Percentiles rank a stretch among this genome's conserved stretches.
phyloP scores from a whole-genome alignment of 2,797 vertebrate species.

The Sitta carolinensis region DNA sequence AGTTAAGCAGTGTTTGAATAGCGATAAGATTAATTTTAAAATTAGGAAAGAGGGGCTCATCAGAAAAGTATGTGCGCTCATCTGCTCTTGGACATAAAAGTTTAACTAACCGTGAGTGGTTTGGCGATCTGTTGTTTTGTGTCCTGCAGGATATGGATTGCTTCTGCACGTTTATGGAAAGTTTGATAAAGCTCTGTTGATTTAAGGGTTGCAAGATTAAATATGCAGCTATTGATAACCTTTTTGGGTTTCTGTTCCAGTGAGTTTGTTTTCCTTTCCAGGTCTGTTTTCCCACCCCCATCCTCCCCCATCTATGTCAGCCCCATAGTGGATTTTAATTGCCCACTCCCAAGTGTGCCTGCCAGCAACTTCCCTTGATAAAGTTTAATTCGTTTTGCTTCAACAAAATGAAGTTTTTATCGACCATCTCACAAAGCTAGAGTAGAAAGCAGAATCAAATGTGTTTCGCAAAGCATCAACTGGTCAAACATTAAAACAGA shows the following conservation, averaged over 20 bases:
- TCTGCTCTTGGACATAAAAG: neutral
- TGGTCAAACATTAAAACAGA: slow-evolving; percentile 32
- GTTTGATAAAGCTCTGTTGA: slow-evolving; percentile 16
- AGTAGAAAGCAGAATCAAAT: slow-evolving; percentile 15
- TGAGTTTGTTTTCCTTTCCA: slow-evolving; percentile 10
- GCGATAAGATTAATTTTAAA: neutral
- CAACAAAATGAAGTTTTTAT: slow-evolving; percentile 41
- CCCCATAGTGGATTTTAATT: neutral
- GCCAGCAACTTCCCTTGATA: slow-evolving; percentile 28
- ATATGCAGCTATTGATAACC: neutral
- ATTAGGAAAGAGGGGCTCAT: neutral
- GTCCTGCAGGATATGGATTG: neutral
- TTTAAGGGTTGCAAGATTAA: slow-evolving; percentile 14
- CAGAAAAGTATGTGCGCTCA: neutral
- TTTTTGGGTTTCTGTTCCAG: neutral
- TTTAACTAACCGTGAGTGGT: neutral
- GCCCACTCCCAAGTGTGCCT: neutral
- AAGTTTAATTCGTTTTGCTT: slow-evolving; percentile 45
- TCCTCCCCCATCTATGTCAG: neutral
- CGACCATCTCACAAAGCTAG: slow-evolving; percentile 1
- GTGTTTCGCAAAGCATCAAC: neutral
- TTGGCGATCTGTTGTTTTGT: neutral
- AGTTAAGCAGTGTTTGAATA: neutral
- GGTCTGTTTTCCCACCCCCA: neutral
- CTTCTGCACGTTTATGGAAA: neutral